These are phyloP conservation scores for Cnemophilus loriae DNA, from an alignment of 2,113 vertebrate genomes.

Conservation along the genomic window DNA sequence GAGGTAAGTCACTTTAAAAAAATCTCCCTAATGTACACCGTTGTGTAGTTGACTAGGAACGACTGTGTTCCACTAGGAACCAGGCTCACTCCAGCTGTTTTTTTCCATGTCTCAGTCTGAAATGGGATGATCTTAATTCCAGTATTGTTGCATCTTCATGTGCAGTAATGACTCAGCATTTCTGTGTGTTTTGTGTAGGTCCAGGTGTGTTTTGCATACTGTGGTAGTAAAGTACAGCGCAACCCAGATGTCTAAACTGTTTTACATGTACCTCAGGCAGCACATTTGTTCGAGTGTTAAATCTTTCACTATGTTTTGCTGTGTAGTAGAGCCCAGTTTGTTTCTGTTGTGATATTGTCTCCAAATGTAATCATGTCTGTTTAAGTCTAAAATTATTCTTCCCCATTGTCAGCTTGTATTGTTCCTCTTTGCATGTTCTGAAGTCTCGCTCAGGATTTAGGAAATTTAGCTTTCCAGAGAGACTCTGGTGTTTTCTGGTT, in stretches of 20 bases:
- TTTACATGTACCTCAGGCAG: not conserved
- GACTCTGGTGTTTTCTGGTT: not conserved
- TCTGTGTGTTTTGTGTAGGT: not conserved
- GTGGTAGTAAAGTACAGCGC: not conserved
- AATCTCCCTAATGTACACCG: rapidly evolving
- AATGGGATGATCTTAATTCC: not conserved
- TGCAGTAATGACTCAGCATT: not conserved
- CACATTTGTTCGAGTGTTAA: not conserved
- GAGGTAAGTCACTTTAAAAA: slow-evolving; percentile 77
- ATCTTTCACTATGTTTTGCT: not conserved
- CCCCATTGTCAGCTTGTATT: not conserved
- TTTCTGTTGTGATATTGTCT: not conserved
- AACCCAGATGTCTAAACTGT: not conserved
- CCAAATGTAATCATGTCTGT: not conserved
- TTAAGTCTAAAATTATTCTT: not conserved
- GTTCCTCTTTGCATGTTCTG: not conserved
- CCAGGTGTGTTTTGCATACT: not conserved
- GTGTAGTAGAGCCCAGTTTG: not conserved
- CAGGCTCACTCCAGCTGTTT: not conserved
- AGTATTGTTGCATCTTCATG: not conserved
- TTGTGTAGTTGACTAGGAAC: not conserved
- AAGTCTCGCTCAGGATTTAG: not conserved
- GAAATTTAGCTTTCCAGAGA: not conserved
- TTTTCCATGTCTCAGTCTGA: not conserved
- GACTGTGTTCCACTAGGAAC: not conserved